Percentiles rank a stretch among this genome's conserved stretches.
Conservation (phyloP, 2,888 invertebrate species). For the Cheilosia pagana region DNA sequence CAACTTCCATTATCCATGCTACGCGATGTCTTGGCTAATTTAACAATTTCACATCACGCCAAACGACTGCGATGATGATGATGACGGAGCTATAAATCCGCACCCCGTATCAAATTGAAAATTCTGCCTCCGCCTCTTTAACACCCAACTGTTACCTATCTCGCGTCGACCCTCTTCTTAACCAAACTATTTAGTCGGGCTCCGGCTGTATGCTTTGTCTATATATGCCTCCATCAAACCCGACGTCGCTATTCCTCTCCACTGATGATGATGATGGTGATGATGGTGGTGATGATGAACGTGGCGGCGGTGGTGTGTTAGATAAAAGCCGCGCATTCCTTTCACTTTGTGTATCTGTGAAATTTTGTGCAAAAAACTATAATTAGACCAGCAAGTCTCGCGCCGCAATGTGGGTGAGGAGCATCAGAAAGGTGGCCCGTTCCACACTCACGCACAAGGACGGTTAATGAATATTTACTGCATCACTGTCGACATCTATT, state of each 20-base stretch:
- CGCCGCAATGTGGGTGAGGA: not conserved
- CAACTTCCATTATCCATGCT: slow-evolving; percentile 58
- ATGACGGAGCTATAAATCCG: slow-evolving; percentile 73
- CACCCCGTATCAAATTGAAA: slow-evolving; percentile 71
- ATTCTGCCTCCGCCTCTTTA: slow-evolving; percentile 38
- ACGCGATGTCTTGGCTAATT: slow-evolving; percentile 73
- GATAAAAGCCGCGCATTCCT: slow-evolving; percentile 61
- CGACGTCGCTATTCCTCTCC: slow-evolving; percentile 7
- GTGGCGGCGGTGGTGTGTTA: slow-evolving; percentile 48
- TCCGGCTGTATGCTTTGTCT: not conserved
- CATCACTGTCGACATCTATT: slow-evolving; percentile 63
- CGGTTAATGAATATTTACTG: slow-evolving; percentile 60
- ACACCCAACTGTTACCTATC: slow-evolving; percentile 16
- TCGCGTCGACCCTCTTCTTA: not conserved
- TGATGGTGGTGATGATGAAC: slow-evolving; percentile 32
- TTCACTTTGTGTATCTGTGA: slow-evolving; percentile 52
- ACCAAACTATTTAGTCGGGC: slow-evolving; percentile 28
- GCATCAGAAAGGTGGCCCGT: slow-evolving; percentile 1
- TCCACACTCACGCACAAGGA: slow-evolving; percentile 6
- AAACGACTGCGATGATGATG: slow-evolving; percentile 70
- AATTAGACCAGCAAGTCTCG: slow-evolving; percentile 50
- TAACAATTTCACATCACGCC: slow-evolving; percentile 74
- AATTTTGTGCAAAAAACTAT: slow-evolving; percentile 66
- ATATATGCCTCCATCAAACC: slow-evolving; percentile 17
- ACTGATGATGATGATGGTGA: slow-evolving; percentile 32